A percentile compares a stretch with the other conserved stretches of the same genome.
These are phyloP conservation scores for Serrognathus titanus DNA, from an alignment of 2,888 invertebrate genomes.

Conservation along the genomic window DNA sequence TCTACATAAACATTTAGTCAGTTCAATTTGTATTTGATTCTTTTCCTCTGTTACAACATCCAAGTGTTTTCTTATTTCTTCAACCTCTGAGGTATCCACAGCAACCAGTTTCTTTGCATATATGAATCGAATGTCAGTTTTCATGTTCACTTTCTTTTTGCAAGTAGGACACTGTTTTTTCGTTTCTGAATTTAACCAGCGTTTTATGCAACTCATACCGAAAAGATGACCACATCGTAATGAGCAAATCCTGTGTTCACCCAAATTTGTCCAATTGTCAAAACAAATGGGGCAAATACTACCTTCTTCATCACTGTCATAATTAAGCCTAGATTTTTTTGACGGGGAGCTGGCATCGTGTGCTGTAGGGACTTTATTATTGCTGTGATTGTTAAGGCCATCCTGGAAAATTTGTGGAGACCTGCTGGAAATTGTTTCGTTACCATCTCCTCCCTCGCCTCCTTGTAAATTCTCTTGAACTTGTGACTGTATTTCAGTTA, in stretches of 20 bases:
- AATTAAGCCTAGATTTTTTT: conserved; percentile 9
- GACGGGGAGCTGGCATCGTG: not conserved
- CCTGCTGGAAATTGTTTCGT: not conserved
- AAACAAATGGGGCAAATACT: conserved; percentile 84
- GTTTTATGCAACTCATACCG: conserved; percentile 73
- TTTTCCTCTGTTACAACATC: conserved; percentile 58
- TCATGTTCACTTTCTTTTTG: conserved; percentile 72
- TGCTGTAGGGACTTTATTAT: not conserved
- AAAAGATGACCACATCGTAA: conserved; percentile 92
- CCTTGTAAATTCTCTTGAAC: not conserved
- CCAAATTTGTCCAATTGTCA: conserved; percentile 83
- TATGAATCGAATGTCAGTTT: conserved; percentile 70
- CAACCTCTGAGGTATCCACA: conserved; percentile 74
- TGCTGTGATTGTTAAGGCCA: not conserved
- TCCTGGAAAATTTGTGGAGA: not conserved
- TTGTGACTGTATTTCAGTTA: too few species aligned
- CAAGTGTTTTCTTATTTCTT: conserved; percentile 61
- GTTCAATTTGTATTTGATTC: conserved; percentile 59
- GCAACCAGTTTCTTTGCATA: conserved; percentile 76
- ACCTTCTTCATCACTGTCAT: conserved; percentile 59
- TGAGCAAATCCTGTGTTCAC: conserved; percentile 80
- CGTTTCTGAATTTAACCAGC: conserved; percentile 64
- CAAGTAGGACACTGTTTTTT: conserved; percentile 84
- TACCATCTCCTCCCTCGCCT: not conserved
- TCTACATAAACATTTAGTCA: conserved; percentile 52